Evolutionary conservation across 53 echinoderm and acorn worm genomes (phyloP).

Genomic region (Echinarachnius parma): DNA sequence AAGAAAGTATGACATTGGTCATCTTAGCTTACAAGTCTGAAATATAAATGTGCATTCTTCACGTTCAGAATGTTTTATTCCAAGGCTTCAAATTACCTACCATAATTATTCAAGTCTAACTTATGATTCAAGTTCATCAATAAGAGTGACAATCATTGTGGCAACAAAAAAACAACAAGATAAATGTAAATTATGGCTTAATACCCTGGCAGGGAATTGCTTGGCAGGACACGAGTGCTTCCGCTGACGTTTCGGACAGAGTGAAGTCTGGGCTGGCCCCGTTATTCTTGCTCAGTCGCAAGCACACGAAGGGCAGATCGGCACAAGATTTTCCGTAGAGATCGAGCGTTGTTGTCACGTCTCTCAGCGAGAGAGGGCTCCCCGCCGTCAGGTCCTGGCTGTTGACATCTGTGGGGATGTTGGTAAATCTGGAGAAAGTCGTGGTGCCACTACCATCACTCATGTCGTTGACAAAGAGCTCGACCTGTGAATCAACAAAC

Average conservation of each 20-base stretch:
- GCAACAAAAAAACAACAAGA: no score
- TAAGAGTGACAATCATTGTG: no score
- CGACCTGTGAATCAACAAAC: no score
- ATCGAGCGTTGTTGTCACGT: slow-evolving; percentile 43
- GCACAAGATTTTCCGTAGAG: slow-evolving; percentile 41
- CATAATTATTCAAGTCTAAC: no score
- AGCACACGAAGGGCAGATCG: slow-evolving; percentile 52
- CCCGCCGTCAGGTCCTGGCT: slow-evolving; percentile 21
- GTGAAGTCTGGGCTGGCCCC: slow-evolving; percentile 53
- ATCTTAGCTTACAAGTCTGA: no score
- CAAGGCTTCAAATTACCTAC: no score
- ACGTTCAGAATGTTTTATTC: no score
- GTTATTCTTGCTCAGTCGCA: slow-evolving; percentile 57
- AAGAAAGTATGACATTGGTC: no score
- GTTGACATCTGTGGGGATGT: slow-evolving; percentile 3
- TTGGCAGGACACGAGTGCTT: slow-evolving; percentile 15
- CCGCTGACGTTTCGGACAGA: slow-evolving; percentile 8
- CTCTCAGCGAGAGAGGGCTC: background rate
- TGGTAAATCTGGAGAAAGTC: background rate
- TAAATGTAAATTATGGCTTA: no score
- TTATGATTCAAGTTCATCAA: no score
- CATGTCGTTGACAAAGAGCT: slow-evolving; percentile 51
- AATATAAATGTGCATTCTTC: no score
- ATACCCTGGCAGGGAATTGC: slow-evolving; percentile 19
- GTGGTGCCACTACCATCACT: slow-evolving; percentile 28